These are phyloP conservation scores for Kuschelorhynchus macadamiae DNA, from an alignment of 2,888 invertebrate genomes.

Conservation along the genomic window DNA sequence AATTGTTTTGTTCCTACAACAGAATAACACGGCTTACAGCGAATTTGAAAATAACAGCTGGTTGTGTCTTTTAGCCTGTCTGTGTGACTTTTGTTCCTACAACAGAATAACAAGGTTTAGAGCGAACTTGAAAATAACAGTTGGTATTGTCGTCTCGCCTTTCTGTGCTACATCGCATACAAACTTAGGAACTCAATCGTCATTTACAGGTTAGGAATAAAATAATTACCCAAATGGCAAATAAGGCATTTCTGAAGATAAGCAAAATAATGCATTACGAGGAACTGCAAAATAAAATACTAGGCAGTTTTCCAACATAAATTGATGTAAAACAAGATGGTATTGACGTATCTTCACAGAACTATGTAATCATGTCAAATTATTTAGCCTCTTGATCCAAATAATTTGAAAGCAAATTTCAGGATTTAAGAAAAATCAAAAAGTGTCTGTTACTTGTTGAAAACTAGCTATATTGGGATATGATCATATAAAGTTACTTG, in stretches of 20 bases:
- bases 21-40: constrained; percentile 29
- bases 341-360: constrained; percentile 11
- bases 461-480: neutral
- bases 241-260: constrained; percentile 37
- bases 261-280: constrained; percentile 31
- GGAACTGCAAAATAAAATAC: constrained; percentile 27
- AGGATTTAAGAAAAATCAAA: constrained; percentile 22
- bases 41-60: constrained; percentile 33
- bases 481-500: constrained; percentile 3
- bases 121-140: constrained; percentile 28
- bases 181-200: constrained; percentile 17
- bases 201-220: constrained; percentile 28
- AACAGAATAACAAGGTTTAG: constrained; percentile 32
- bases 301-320: constrained; percentile 24
- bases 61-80: constrained; percentile 36
- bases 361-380: constrained; percentile 14
- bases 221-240: constrained; percentile 24
- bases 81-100: constrained; percentile 25
- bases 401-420: constrained; percentile 14
- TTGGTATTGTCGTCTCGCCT: constrained; percentile 37
- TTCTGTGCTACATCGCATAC: constrained; percentile 22
- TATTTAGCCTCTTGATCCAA: constrained; percentile 17
- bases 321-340: neutral
- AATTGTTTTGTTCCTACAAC: constrained; percentile 27
- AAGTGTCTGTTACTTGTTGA: neutral